Evolutionary conservation across 2,888 invertebrate genomes (phyloP).

Genomic region (Leptopterna dolabrata): DNA sequence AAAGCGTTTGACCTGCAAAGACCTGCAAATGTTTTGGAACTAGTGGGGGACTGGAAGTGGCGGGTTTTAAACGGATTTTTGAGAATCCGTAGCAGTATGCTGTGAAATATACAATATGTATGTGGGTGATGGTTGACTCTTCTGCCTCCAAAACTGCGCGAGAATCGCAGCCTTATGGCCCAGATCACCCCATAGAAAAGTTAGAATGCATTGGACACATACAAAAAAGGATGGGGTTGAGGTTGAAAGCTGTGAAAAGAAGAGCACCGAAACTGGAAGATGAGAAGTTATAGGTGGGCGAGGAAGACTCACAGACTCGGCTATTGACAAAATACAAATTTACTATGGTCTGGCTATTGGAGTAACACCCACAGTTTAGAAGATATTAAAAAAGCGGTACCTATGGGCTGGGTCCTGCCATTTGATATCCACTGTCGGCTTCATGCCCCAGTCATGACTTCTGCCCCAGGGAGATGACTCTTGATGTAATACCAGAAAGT

Average conservation of each 20-base stretch:
- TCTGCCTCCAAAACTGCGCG: constrained; percentile 16
- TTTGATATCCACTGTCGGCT: not conserved
- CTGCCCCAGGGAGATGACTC: not conserved
- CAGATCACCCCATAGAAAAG: constrained; percentile 16
- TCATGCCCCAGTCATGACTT: not conserved
- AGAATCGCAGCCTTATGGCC: constrained; percentile 51
- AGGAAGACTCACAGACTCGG: constrained; percentile 16
- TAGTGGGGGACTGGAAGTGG: constrained; percentile 58
- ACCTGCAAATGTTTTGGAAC: constrained; percentile 52
- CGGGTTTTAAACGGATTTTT: constrained; percentile 54
- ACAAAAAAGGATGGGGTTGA: constrained; percentile 4
- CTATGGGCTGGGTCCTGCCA: not conserved
- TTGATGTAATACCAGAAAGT: too few relatives aligned
- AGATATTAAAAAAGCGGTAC: not conserved
- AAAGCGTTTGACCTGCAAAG: too few relatives aligned
- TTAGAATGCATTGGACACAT: constrained; percentile 12
- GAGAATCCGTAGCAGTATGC: constrained; percentile 44
- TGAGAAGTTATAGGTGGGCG: not conserved
- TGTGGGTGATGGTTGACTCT: constrained; percentile 51
- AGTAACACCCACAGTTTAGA: not conserved
- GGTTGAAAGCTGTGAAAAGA: not conserved
- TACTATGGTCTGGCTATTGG: constrained; percentile 9
- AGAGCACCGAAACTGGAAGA: not conserved
- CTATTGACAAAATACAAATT: constrained; percentile 28
- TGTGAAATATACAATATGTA: too few relatives aligned